phyloP scores from a whole-genome alignment of 1,140 invertebrate species.

The Caenorhabditis remanei region DNA sequence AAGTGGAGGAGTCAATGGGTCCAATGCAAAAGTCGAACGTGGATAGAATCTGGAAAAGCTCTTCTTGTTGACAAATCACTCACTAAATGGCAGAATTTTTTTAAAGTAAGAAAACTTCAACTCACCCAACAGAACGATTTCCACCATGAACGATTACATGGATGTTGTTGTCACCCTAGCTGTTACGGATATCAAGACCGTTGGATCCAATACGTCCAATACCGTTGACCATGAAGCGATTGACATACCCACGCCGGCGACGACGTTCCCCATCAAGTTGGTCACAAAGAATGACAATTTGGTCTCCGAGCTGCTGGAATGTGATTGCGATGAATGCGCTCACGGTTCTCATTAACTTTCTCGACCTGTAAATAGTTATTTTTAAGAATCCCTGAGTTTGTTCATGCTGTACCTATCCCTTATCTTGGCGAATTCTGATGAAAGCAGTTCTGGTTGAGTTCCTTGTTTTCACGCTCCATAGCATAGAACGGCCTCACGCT shows the following conservation, averaged over 20 bases:
- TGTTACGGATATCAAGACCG: no score
- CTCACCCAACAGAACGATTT: slow-evolving; percentile 59
- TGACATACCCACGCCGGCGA: no score
- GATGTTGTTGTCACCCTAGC: slow-evolving; percentile 75
- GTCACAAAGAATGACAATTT: no score
- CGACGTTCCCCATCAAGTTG: no score
- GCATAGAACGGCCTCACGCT: no score
- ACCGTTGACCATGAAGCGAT: no score
- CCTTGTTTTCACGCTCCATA: no score
- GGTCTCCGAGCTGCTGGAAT: no score
- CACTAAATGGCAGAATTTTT: not conserved
- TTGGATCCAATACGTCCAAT: no score
- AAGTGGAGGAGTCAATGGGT: slow-evolving; percentile 76
- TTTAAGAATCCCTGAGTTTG: not conserved
- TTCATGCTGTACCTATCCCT: slow-evolving; percentile 67
- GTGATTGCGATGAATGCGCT: no score
- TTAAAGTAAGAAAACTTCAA: not conserved
- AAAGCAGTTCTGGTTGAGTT: no score
- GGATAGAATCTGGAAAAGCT: slow-evolving; percentile 21
- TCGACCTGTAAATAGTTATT: slow-evolving; percentile 45
- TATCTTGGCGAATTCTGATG: slow-evolving; percentile 72
- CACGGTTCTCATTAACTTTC: no score
- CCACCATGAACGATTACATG: slow-evolving; percentile 66
- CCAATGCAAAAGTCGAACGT: slow-evolving; percentile 76
- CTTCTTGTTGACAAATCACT: not conserved